Evolutionary conservation across 53 echinoderm and acorn worm genomes (phyloP).

Genomic region (Luidia sarsii): DNA sequence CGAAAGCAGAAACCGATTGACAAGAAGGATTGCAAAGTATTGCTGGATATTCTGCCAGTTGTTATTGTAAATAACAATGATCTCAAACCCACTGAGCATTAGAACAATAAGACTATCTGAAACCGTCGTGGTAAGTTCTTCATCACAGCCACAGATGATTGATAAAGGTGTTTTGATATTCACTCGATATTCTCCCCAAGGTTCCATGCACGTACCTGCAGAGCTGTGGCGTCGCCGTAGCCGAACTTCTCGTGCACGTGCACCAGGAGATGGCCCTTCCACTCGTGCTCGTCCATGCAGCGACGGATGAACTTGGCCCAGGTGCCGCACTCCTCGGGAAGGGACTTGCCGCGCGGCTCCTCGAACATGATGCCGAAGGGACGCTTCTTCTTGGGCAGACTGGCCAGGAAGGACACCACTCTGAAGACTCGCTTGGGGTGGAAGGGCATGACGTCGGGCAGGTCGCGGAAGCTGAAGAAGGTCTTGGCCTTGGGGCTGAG

Average conservation of each 20-base stretch:
- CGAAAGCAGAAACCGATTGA: too few species aligned
- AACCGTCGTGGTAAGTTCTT: too few species aligned
- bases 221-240: constrained; percentile 33
- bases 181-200: too few species aligned
- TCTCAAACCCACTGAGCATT: too few species aligned
- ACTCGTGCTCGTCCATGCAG: constrained; percentile 53
- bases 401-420: constrained; percentile 43
- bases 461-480: constrained; percentile 59
- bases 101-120: not conserved
- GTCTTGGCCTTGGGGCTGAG: constrained; percentile 38
- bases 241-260: constrained; percentile 70
- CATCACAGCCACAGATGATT: too few species aligned
- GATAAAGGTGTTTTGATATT: too few species aligned
- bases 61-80: too few species aligned
- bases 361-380: constrained; percentile 62
- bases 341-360: constrained; percentile 41
- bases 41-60: too few species aligned
- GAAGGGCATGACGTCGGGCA: constrained; percentile 53
- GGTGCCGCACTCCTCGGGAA: constrained; percentile 43
- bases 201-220: constrained; percentile 46
- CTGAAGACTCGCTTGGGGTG: constrained; percentile 53
- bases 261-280: constrained; percentile 56
- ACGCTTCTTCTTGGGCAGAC: constrained; percentile 31
- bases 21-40: too few species aligned
- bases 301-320: constrained; percentile 39